Evolutionary conservation across 2,888 invertebrate species (phyloP), one percentile per base, ranked within the genome.

Genomic region (Cecidostiba fungosa): DNA sequence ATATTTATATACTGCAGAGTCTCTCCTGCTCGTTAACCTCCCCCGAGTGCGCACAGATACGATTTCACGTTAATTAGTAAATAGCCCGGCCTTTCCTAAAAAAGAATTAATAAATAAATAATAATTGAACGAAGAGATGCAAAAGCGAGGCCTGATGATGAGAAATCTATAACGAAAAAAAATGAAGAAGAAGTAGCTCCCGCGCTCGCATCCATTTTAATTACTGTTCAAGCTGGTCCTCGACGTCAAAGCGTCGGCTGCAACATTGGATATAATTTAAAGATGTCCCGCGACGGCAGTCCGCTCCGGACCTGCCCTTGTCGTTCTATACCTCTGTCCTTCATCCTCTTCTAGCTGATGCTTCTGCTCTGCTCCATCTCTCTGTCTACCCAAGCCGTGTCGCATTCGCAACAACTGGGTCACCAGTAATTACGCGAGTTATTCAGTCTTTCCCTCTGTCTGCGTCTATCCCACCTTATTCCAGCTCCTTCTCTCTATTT

Each of bases 361-460:
- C 66, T 54, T 66, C 77, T 39, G 23, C n/a, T n/a, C 23, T 1
- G 12, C 32, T 14, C 10, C 29, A 6, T 80, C 29, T 69, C 32
- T 12, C 81, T 62, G 23, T 73, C 36, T 81, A n/a, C 29, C 26
- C 12, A 59, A 8, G 23, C 62, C 26, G n/a, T 36, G 72, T 77
- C 26, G 78, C 78, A 84, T 77, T 84, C 73, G 72, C 78, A 62
- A 84, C 72, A 84, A 84, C 84, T 73, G 73, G 84, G 84, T 78
- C 84, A 73, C 43, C 78, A 77, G 72, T 78, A 84, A 84, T 84
- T 84, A 84, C 70, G 84, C 84, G 84, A 84, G 73, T 82, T 77
- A 77, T 82, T 82, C 82, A 50, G 36, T 29, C 76, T 59, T n/a
- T 62, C 59, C 36, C 36, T 76, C 54, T 72, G 4, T 36, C 32